Conservation (phyloP, 2,888 invertebrate genomes). For the Prionchulus punctatus region DNA sequence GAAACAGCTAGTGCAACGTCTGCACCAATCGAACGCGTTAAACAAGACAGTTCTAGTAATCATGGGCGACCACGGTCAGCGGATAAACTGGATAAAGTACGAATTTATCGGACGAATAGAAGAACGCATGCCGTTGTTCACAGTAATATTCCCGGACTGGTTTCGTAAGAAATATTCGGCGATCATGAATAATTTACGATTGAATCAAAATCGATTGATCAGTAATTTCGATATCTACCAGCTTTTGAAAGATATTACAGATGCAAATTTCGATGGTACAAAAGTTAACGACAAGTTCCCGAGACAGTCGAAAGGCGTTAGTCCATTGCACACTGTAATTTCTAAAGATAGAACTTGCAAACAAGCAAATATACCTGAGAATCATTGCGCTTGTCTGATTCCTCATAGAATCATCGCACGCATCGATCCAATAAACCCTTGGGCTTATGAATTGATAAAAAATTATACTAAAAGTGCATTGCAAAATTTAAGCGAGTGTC, state of each 20-base stretch:
- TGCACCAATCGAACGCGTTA: not conserved
- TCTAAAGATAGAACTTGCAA: constrained; percentile 15
- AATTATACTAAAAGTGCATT: no score
- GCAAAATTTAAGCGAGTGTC: no score
- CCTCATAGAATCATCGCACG: not conserved
- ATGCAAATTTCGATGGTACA: constrained; percentile 1
- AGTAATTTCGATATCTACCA: constrained; percentile 7
- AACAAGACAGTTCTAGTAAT: constrained; percentile 18
- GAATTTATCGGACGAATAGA: constrained; percentile 52
- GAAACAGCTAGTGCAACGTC: constrained; percentile 16
- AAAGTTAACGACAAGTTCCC: no score
- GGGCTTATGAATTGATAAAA: no score
- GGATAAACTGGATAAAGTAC: constrained; percentile 31
- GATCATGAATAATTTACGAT: constrained; percentile 48
- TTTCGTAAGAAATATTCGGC: constrained; percentile 47
- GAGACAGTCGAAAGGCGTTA: no score
- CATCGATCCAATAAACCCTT: not conserved
- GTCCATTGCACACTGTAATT: constrained; percentile 1
- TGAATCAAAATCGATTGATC: constrained; percentile 40
- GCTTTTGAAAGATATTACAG: constrained; percentile 5
- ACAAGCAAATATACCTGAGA: constrained; percentile 41
- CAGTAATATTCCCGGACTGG: constrained; percentile 54
- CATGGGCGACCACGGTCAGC: constrained; percentile 35
- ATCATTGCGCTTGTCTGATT: not conserved
- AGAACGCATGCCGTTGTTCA: constrained; percentile 65